phyloP scores from a whole-genome alignment of 2,797 vertebrate species.

The Karalla daura region DNA sequence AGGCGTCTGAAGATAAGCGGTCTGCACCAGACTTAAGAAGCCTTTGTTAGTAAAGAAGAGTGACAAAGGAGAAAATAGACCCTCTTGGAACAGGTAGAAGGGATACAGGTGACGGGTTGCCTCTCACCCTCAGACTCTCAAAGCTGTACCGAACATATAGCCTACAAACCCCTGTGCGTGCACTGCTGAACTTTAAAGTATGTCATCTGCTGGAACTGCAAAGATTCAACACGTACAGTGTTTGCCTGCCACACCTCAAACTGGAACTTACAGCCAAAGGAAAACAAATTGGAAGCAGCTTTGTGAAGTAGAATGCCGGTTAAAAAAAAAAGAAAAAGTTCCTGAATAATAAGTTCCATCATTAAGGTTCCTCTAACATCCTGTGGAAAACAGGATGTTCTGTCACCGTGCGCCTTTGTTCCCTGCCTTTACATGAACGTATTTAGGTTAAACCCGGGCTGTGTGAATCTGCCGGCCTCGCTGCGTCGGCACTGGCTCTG shows the following conservation, averaged over 20 bases:
- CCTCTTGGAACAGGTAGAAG: too few relatives aligned
- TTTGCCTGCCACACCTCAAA: constrained; percentile 24
- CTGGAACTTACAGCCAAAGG: neutral
- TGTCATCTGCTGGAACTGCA: neutral
- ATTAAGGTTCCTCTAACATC: constrained; percentile 14
- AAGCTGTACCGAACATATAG: too few relatives aligned
- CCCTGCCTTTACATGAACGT: constrained; percentile 5
- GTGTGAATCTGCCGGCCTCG: neutral
- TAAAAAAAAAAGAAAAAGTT: too few relatives aligned
- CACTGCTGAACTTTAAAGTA: neutral
- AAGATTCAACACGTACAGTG: neutral
- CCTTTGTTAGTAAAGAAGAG: neutral
- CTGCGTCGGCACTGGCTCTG: constrained; percentile 33
- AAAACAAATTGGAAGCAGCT: constrained; percentile 21
- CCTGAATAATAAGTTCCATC: constrained; percentile 1
- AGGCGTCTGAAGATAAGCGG: too few relatives aligned
- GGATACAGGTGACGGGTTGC: too few relatives aligned
- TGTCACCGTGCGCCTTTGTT: constrained; percentile 16
- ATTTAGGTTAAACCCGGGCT: neutral
- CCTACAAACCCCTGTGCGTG: neutral
- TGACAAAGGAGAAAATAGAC: neutral
- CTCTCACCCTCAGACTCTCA: too few relatives aligned
- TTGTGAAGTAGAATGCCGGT: neutral
- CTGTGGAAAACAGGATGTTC: neutral
- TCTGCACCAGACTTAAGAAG: neutral